Conservation (phyloP, 2,113 vertebrate species). For the Lamprologus callipterus region DNA sequence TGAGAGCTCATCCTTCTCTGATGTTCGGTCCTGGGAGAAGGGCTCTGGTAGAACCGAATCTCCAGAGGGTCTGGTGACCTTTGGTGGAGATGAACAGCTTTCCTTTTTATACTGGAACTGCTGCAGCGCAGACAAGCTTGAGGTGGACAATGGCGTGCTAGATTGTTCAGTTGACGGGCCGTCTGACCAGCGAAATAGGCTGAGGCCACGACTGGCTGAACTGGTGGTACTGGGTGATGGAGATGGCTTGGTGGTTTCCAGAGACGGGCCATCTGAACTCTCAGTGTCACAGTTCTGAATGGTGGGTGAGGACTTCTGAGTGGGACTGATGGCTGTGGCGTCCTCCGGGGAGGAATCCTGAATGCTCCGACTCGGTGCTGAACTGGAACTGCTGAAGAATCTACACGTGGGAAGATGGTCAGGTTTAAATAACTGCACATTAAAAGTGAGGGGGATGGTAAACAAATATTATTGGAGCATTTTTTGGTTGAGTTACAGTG, state of each 20-base stretch:
- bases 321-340: not conserved
- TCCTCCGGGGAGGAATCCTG: not conserved
- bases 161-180: not conserved
- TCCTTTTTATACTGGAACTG: conserved; percentile 66
- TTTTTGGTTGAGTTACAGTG: not conserved
- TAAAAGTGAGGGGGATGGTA: fast-evolving
- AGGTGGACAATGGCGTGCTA: not conserved
- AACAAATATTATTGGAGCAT: not conserved
- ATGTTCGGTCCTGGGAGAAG: not conserved
- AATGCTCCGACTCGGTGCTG: not conserved
- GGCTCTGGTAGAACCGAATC: not conserved
- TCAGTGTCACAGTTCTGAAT: not conserved
- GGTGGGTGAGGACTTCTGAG: not conserved
- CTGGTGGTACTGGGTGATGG: not conserved
- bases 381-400: conserved; percentile 72
- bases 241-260: conserved; percentile 34
- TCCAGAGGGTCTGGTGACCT: not conserved
- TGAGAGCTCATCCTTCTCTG: not conserved
- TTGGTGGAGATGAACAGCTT: not conserved
- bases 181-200: conserved; percentile 71
- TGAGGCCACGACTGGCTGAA: conserved; percentile 43
- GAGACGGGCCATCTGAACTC: not conserved
- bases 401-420: conserved; percentile 46
- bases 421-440: not conserved
- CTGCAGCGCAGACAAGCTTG: conserved; percentile 47